phyloP scores from a whole-genome alignment of 2,113 vertebrate species.

The Ciconia boyciana region DNA sequence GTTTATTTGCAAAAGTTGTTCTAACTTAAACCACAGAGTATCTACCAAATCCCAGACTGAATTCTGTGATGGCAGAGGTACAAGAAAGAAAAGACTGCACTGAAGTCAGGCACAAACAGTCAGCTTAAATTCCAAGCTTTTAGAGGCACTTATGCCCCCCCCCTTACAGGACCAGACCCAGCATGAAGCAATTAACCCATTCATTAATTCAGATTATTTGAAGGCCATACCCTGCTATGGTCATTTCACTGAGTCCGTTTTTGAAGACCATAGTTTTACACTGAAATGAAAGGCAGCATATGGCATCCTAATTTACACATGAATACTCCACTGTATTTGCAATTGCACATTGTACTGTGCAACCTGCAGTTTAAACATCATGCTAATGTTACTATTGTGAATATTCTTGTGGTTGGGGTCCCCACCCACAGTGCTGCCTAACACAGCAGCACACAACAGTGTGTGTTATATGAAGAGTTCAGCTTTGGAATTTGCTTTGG shows the following conservation, averaged over 20 bases:
- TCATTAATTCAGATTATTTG: conserved; percentile 19
- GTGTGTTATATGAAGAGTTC: not conserved
- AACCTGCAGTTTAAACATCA: not conserved
- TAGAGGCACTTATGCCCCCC: not conserved
- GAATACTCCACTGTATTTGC: not conserved
- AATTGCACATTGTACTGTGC: not conserved
- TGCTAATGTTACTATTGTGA: not conserved
- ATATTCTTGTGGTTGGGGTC: not conserved
- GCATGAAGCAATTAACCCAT: not conserved
- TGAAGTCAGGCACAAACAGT: not conserved
- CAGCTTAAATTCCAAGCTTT: not conserved
- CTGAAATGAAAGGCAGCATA: not conserved
- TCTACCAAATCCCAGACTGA: not conserved
- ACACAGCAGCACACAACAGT: not conserved
- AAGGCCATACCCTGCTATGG: not conserved
- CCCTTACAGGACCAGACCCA: not conserved
- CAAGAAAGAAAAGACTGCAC: not conserved
- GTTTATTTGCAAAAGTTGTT: conserved; percentile 39
- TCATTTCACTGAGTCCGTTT: not conserved
- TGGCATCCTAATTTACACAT: not conserved
- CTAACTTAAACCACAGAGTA: conserved; percentile 1
- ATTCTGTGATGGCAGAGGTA: not conserved
- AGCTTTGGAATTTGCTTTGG: not conserved
- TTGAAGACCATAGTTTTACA: not conserved
- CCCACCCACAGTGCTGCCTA: not conserved